Evolutionary conservation across 64 coral and sea anemone species (phyloP), one percentile per base, ranked within the genome.

Genomic region (Hydrozoanthus tunicans): DNA sequence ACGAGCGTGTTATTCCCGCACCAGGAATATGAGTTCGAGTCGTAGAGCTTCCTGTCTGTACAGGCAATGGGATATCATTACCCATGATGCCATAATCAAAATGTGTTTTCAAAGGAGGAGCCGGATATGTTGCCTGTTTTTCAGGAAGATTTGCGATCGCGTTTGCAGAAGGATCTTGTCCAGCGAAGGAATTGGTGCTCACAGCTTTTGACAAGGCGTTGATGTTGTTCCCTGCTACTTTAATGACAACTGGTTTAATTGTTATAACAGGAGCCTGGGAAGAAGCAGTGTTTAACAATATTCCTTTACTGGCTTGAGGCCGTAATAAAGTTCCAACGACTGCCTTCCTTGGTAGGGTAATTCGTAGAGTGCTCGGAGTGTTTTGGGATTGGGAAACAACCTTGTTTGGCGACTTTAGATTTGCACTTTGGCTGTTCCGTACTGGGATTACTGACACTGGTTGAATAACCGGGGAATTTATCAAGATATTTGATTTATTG

Each of bases 1-100:
- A 88, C 23, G 20, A 6, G 5, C 68, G 67, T 23, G 67, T 56
- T 74, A 88, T 43, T 1, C 20, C 69, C 11, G 56, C 69, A 27
- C 69, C 84, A 14, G 84, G 84, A 7, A 88, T 88, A 60, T 88
- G 69, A 6, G 56, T 73, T 58, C 84, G 84, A 88, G 84, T 88
- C n/a, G 70, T 88, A 8, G 68, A 58, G 0, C 53, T 9, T 7
- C 17, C 65, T 6, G 17, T 85, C 17, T 85, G 68, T 5, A 53
- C 12, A 17, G 70, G 54, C 69, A 7, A 25, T 17, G 84, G 69
- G 74, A n/a, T 88, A 8, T 88, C 68, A 74, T 51, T 88, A 88
- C 84, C 84, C 69, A 74, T 88, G 25, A 88, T 88, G 5, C 84
- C 84, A 58, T 74, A 88, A 56, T 86, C 83, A 11, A 57, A 6